Percentiles rank a stretch among this genome's conserved stretches.
Evolutionary conservation across 2,797 vertebrate genomes (phyloP).

Genomic region (Babyrousa celebensis): DNA sequence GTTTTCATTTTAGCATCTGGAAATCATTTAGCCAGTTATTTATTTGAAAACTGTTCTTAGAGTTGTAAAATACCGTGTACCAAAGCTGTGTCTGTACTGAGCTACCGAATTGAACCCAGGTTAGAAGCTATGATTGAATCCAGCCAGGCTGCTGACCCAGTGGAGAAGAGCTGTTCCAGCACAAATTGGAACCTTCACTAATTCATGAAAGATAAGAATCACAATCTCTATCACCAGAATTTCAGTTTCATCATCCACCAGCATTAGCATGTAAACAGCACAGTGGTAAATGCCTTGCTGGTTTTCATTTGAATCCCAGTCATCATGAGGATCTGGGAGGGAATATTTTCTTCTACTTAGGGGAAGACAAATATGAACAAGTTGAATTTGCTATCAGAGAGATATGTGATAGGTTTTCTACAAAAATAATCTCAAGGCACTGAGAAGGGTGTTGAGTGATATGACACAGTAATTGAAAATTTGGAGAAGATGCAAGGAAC

Average conservation of each 20-base stretch:
- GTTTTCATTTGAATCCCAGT: constrained; percentile 37
- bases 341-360: not conserved
- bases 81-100: constrained; percentile 60
- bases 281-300: not conserved
- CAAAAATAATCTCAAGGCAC: constrained; percentile 51
- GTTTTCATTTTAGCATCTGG: constrained; percentile 86
- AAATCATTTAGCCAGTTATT: constrained; percentile 83
- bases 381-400: constrained; percentile 57
- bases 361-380: constrained; percentile 45
- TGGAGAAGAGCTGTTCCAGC: constrained; percentile 21
- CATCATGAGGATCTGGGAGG: not conserved
- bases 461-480: constrained; percentile 45
- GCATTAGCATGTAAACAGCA: not conserved
- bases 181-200: constrained; percentile 61
- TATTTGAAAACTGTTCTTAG: constrained; percentile 84
- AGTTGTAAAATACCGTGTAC: constrained; percentile 68
- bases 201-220: constrained; percentile 64
- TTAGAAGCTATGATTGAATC: constrained; percentile 70
- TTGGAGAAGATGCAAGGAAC: constrained; percentile 58
- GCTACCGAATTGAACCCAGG: constrained; percentile 81
- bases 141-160: constrained; percentile 66
- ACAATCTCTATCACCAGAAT: not conserved
- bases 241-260: constrained; percentile 30
- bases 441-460: constrained; percentile 4
- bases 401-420: constrained; percentile 37